These are phyloP conservation scores for Channa maculata DNA, from an alignment of 2,113 vertebrate species.

Conservation along the genomic window DNA sequence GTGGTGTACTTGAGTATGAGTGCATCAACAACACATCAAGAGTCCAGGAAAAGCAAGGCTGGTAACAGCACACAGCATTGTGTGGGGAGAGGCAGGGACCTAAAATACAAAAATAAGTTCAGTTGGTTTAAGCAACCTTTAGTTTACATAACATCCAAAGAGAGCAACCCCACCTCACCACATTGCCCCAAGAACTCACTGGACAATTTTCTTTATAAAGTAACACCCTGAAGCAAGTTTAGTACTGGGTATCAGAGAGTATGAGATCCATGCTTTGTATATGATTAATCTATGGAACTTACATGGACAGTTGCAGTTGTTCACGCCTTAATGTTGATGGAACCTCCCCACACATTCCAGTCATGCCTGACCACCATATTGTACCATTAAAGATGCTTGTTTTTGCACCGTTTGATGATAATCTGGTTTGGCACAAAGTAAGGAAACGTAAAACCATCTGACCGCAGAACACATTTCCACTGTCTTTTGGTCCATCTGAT, in stretches of 20 bases:
- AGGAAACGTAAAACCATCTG: too few species aligned
- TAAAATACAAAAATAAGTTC: background rate
- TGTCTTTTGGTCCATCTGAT: too few species aligned
- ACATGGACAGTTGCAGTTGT: too few species aligned
- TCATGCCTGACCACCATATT: too few species aligned
- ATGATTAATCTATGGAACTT: too few species aligned
- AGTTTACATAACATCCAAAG: constrained; percentile 5
- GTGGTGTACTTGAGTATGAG: constrained; percentile 9
- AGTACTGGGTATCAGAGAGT: background rate
- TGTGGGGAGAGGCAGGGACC: constrained; percentile 10
- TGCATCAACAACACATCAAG: constrained; percentile 24
- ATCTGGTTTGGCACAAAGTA: too few species aligned
- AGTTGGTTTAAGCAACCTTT: constrained; percentile 2
- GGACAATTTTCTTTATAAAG: background rate
- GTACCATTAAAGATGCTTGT: too few species aligned
- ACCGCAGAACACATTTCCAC: too few species aligned
- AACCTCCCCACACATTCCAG: too few species aligned
- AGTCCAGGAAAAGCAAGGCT: constrained; percentile 8
- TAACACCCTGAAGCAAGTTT: constrained; percentile 1
- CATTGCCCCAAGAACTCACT: background rate
- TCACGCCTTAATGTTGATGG: too few species aligned
- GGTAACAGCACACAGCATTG: background rate
- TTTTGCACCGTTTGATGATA: too few species aligned
- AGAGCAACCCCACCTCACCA: background rate
- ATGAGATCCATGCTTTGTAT: too few species aligned